Evolutionary conservation across 1,140 invertebrate genomes (phyloP).

Genomic region (Drosophila pachea): DNA sequence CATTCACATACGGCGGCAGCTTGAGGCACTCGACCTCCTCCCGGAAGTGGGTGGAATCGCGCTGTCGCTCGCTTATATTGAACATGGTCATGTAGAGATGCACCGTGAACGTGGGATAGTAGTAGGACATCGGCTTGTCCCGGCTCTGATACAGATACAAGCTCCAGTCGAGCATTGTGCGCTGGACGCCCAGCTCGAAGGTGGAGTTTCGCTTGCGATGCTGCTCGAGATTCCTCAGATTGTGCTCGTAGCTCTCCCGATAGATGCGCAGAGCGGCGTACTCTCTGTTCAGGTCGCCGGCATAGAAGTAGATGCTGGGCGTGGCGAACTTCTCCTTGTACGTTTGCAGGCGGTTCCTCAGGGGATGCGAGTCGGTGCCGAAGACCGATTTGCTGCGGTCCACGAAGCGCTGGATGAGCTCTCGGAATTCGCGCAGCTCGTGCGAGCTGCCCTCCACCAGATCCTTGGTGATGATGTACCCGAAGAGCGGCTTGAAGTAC

Average conservation of each 20-base stretch:
- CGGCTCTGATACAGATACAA: constrained; percentile 71
- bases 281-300: constrained; percentile 55
- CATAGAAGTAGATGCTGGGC: constrained; percentile 61
- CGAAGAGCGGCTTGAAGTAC: constrained; percentile 71
- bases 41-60: constrained; percentile 52
- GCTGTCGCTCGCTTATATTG: constrained; percentile 59
- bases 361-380: constrained; percentile 29
- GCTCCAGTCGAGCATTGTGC: constrained; percentile 73
- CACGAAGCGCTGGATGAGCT: constrained; percentile 51
- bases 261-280: constrained; percentile 59
- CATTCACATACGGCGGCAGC: constrained; percentile 69
- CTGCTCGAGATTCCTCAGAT: constrained; percentile 58
- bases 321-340: constrained; percentile 60
- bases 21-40: constrained; percentile 67
- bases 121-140: constrained; percentile 74
- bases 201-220: constrained; percentile 66
- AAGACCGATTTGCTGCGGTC: constrained; percentile 29
- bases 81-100: constrained; percentile 74
- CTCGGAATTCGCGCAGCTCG: constrained; percentile 57
- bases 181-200: constrained; percentile 62
- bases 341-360: constrained; percentile 44
- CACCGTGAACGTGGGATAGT: constrained; percentile 66
- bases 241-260: constrained; percentile 72
- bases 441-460: constrained; percentile 37
- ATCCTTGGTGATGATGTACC: constrained; percentile 71